phyloP scores from a whole-genome alignment of 2,888 invertebrate genomes.

The Leucophora obtusa region DNA sequence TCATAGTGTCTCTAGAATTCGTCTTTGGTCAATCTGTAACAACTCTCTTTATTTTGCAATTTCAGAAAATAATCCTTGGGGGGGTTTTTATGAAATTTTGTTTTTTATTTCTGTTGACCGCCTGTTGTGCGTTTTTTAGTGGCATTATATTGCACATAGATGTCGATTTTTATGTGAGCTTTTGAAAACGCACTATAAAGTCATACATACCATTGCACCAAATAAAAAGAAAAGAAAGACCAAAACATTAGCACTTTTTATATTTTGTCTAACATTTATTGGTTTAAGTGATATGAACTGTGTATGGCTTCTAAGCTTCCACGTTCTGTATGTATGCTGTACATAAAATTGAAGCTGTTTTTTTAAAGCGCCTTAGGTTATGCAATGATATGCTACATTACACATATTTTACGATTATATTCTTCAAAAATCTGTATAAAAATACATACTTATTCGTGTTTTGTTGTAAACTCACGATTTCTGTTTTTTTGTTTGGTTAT shows the following conservation, averaged over 20 bases:
- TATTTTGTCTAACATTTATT: background rate
- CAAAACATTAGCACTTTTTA: constrained; percentile 35
- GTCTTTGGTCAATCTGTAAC: background rate
- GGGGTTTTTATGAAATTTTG: constrained; percentile 23
- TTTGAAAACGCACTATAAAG: constrained; percentile 53
- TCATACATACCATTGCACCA: background rate
- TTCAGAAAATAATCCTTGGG: constrained; percentile 31
- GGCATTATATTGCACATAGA: constrained; percentile 67
- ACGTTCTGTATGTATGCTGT: background rate
- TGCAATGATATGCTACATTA: constrained; percentile 70
- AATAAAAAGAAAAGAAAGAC: background rate
- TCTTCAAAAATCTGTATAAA: constrained; percentile 11
- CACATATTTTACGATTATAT: constrained; percentile 15
- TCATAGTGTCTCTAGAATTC: background rate
- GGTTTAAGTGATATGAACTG: background rate
- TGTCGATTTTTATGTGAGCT: constrained; percentile 76
- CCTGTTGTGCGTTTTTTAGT: constrained; percentile 60
- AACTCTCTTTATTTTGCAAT: background rate
- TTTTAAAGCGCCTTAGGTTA: constrained; percentile 70
- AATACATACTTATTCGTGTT: constrained; percentile 21
- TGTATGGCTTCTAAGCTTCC: constrained; percentile 55
- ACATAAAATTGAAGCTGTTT: background rate
- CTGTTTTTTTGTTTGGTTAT: constrained; percentile 1
- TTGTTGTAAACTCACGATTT: constrained; percentile 44
- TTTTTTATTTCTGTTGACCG: constrained; percentile 43